phyloP scores from a whole-genome alignment of 2,113 vertebrate species.

The Calypte anna region DNA sequence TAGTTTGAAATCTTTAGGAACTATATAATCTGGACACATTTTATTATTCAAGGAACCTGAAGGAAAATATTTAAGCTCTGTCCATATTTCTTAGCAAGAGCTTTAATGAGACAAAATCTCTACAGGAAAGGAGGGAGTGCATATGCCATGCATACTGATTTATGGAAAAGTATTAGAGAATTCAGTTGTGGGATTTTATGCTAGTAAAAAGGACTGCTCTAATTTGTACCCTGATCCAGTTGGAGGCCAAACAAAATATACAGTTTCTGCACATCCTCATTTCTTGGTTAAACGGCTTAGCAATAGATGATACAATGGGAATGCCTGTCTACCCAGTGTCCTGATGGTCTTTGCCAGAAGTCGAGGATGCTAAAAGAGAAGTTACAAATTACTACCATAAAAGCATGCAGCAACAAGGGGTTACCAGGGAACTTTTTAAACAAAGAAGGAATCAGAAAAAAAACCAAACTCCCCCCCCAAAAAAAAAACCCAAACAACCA shows the following conservation, averaged over 20 bases:
- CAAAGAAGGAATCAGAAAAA: not conserved
- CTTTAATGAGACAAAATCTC: conserved; percentile 43
- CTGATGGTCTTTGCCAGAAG: not conserved
- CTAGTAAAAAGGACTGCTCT: not conserved
- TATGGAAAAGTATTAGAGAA: conserved; percentile 35
- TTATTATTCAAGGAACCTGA: conserved; percentile 19
- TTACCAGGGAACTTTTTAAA: not conserved
- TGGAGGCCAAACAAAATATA: not conserved
- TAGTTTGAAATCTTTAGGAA: not conserved
- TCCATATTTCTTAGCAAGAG: conserved; percentile 5
- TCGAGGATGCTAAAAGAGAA: not conserved
- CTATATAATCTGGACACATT: not conserved
- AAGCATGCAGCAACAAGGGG: not conserved
- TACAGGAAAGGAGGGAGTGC: not conserved
- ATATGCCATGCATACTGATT: not conserved
- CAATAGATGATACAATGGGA: not conserved
- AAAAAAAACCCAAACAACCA: too few relatives aligned
- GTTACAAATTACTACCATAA: not conserved
- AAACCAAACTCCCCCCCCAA: not conserved
- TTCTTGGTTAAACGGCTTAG: not conserved
- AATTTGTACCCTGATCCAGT: not conserved
- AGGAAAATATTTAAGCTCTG: conserved; percentile 44
- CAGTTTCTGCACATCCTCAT: not conserved
- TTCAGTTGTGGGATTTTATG: conserved; percentile 39
- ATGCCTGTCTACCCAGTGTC: not conserved